These are phyloP conservation scores for Tupaia chinensis DNA, from an alignment of 2,113 vertebrate species.

Conservation along the genomic window DNA sequence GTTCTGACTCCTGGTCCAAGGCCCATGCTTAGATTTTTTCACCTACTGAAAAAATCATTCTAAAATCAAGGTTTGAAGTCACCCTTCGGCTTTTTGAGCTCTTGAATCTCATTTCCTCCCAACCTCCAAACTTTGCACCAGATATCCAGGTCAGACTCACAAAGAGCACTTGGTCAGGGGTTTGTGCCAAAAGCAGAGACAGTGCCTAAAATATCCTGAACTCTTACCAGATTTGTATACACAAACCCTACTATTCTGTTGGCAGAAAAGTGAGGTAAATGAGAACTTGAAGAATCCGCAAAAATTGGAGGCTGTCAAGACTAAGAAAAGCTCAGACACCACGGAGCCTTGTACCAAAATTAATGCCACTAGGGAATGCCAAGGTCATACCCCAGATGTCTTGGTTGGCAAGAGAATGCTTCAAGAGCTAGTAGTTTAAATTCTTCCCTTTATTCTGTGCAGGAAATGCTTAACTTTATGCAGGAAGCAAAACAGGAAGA, in stretches of 20 bases:
- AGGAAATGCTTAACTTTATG: slow-evolving; percentile 5
- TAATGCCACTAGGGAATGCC: background rate
- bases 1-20: background rate
- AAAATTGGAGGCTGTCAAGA: background rate
- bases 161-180: background rate
- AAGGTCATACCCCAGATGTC: background rate
- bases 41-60: background rate
- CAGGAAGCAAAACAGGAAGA: background rate
- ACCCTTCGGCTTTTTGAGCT: background rate
- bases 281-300: slow-evolving; percentile 26
- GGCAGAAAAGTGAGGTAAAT: background rate
- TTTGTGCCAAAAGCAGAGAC: background rate
- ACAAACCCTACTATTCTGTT: background rate
- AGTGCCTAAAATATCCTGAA: background rate
- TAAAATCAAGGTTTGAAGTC: background rate
- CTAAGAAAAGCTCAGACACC: background rate
- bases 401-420: background rate
- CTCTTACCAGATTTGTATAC: background rate
- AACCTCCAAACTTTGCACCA: background rate
- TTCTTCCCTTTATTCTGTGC: background rate
- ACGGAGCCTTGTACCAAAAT: slow-evolving; percentile 4
- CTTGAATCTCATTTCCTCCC: background rate
- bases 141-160: background rate
- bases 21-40: background rate
- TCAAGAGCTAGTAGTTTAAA: slow-evolving; percentile 42